phyloP scores from a whole-genome alignment of 1,140 invertebrate species.

The Galendromus occidentalis region DNA sequence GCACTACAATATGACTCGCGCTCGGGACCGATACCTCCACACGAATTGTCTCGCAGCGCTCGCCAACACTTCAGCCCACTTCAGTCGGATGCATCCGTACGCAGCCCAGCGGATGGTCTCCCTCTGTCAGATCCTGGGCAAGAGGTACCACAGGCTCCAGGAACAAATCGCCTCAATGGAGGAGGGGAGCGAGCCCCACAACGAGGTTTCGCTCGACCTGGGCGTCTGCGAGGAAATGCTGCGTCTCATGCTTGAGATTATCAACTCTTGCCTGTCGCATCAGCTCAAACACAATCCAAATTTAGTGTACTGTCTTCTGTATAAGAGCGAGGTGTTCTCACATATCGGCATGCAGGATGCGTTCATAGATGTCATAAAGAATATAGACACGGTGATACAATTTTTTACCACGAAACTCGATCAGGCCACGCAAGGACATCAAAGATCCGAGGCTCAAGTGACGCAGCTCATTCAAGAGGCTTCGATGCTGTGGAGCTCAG shows the following conservation, averaged over 20 bases:
- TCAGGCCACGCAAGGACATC: background rate
- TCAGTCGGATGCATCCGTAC: constrained; percentile 78
- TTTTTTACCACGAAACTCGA: constrained; percentile 5
- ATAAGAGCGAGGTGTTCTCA: constrained; percentile 76
- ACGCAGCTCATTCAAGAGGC: constrained; percentile 66
- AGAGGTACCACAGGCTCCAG: constrained; percentile 30
- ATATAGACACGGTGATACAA: constrained; percentile 65
- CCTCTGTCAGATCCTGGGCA: constrained; percentile 64
- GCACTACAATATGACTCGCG: constrained; percentile 92
- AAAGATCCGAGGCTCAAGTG: constrained; percentile 60
- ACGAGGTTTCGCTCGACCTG: constrained; percentile 49
- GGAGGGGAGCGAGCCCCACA: constrained; percentile 10
- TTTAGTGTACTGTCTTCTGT: constrained; percentile 83
- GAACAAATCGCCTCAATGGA: background rate
- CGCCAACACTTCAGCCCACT: constrained; percentile 92
- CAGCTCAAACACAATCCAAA: constrained; percentile 78
- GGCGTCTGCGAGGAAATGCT: constrained; percentile 90
- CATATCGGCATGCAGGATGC: constrained; percentile 62
- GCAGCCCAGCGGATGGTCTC: constrained; percentile 72
- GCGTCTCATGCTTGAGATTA: constrained; percentile 81
- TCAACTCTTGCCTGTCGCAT: constrained; percentile 74
- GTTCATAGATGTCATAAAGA: constrained; percentile 87
- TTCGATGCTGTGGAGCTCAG: constrained; percentile 64
- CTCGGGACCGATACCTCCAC: constrained; percentile 86
- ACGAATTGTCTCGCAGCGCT: constrained; percentile 90